phyloP scores from a whole-genome alignment of 2,888 invertebrate species.

The Stenoptilia bipunctidactyla region DNA sequence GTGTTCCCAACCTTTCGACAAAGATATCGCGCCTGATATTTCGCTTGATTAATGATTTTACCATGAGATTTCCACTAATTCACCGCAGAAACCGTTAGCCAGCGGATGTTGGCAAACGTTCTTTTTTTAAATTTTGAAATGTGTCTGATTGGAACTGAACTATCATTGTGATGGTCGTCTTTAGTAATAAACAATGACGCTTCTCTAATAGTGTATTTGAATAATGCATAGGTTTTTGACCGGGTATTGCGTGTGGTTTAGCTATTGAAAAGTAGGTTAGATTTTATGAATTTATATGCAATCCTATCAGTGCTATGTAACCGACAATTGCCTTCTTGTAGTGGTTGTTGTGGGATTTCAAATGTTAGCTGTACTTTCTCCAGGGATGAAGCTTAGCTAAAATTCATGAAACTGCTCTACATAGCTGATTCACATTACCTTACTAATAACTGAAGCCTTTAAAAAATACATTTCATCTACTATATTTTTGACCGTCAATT shows the following conservation, averaged over 20 bases:
- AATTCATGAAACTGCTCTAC: too few species aligned
- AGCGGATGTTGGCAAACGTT: conserved; percentile 8
- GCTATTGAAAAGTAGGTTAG: not conserved
- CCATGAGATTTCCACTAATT: conserved; percentile 49
- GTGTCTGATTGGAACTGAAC: not conserved
- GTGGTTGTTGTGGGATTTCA: too few species aligned
- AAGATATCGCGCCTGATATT: conserved; percentile 25
- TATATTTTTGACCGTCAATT: too few species aligned
- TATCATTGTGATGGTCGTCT: not conserved
- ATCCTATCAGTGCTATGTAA: too few species aligned
- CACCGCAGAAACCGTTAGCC: conserved; percentile 4
- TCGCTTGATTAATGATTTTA: conserved; percentile 60
- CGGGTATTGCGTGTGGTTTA: too few species aligned
- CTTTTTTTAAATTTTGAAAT: conserved; percentile 4
- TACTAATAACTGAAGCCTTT: too few species aligned
- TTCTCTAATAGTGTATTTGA: conserved; percentile 3
- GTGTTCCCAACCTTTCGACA: conserved; percentile 35
- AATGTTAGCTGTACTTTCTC: too few species aligned
- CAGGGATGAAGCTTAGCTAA: too few species aligned
- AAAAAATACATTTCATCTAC: too few species aligned
- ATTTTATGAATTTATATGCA: too few species aligned
- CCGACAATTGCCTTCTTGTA: too few species aligned
- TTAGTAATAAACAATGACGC: not conserved
- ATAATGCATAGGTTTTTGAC: conserved; percentile 2
- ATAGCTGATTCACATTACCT: too few species aligned